Evolutionary conservation across 2,888 invertebrate genomes (phyloP).

Genomic region (Lycaena phlaeas): DNA sequence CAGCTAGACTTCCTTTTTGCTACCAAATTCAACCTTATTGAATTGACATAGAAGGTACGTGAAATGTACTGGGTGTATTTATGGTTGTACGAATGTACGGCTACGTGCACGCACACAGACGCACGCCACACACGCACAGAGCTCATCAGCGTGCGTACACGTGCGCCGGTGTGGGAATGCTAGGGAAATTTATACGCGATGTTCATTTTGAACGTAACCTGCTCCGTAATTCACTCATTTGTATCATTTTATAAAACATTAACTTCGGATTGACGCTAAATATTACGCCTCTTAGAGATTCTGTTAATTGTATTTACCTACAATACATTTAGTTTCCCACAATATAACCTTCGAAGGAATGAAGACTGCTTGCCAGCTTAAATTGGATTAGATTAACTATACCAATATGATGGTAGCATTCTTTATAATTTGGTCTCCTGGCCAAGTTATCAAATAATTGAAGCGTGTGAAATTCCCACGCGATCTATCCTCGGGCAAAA

Average conservation of each 20-base stretch:
- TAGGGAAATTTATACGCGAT: conserved; percentile 66
- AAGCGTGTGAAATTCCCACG: too few species aligned
- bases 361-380: too few species aligned
- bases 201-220: conserved; percentile 46
- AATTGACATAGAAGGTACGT: conserved; percentile 25
- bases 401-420: too few species aligned
- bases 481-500: too few species aligned
- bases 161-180: conserved; percentile 48
- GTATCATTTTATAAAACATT: conserved; percentile 58
- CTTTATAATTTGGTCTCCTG: too few species aligned
- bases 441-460: too few species aligned
- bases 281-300: conserved; percentile 34
- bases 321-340: too few species aligned
- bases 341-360: too few species aligned
- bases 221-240: conserved; percentile 62
- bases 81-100: conserved; percentile 25
- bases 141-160: conserved; percentile 22
- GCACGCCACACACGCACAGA: conserved; percentile 9
- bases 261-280: conserved; percentile 46
- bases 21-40: conserved; percentile 27
- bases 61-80: conserved; percentile 17
- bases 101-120: conserved; percentile 49
- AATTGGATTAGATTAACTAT: too few species aligned
- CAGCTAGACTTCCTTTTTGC: conserved; percentile 23
- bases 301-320: conserved; percentile 28